These are phyloP conservation scores for Plodia interpunctella DNA, from an alignment of 1,140 invertebrate species.

Conservation along the genomic window DNA sequence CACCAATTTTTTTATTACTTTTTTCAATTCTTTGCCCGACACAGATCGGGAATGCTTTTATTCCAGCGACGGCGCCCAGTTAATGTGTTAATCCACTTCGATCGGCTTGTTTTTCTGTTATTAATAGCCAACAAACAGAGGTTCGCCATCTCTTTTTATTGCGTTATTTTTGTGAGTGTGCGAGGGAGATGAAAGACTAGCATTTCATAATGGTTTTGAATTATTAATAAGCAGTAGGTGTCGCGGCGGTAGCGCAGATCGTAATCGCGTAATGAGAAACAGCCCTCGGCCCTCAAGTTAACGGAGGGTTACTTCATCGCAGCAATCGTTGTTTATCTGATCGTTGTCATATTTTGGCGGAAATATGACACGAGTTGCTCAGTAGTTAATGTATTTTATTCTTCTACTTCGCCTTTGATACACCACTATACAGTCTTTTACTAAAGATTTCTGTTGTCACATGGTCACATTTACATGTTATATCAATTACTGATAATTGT, in stretches of 20 bases:
- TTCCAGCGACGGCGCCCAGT: conserved; percentile 52
- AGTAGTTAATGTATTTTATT: too few species aligned
- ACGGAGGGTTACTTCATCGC: not conserved
- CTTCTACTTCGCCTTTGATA: too few species aligned
- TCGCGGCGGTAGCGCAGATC: conserved; percentile 14
- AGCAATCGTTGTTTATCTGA: not conserved
- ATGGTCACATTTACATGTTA: too few species aligned
- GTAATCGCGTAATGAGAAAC: not conserved
- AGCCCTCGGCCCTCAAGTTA: not conserved
- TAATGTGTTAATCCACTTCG: conserved; percentile 72
- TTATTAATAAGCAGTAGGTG: conserved; percentile 33
- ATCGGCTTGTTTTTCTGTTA: conserved; percentile 60
- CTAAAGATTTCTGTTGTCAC: too few species aligned
- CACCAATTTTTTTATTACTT: conserved; percentile 40
- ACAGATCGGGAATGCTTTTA: conserved; percentile 65
- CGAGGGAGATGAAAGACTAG: conserved; percentile 17
- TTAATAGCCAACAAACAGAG: conserved; percentile 60
- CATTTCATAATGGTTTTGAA: conserved; percentile 25
- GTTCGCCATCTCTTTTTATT: conserved; percentile 29
- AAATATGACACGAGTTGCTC: too few species aligned
- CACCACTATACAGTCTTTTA: too few species aligned
- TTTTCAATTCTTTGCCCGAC: conserved; percentile 28
- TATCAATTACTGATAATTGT: too few species aligned
- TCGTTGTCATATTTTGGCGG: too few species aligned
- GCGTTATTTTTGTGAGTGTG: conserved; percentile 9